A percentile compares a stretch with the other conserved stretches of the same genome.
These are phyloP conservation scores for Ophonus ardosiacus DNA, from an alignment of 2,888 invertebrate genomes.

Conservation along the genomic window DNA sequence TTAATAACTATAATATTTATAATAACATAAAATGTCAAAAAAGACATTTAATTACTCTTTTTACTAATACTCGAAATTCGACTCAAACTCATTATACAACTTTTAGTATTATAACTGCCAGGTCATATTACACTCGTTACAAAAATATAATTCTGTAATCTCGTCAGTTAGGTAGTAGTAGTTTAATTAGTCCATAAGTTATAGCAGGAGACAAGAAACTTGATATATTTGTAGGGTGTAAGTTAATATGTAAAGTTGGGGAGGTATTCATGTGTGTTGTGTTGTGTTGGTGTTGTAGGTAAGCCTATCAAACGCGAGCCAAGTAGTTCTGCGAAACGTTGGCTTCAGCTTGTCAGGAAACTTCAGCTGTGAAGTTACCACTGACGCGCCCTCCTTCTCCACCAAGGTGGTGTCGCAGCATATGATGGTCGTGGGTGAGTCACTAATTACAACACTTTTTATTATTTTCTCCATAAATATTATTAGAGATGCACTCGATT, in stretches of 20 bases:
- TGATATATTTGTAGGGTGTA: not conserved
- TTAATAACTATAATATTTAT: too few species aligned
- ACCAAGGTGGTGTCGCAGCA: conserved; percentile 82
- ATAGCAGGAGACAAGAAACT: not conserved
- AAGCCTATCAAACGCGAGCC: conserved; percentile 84
- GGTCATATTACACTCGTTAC: too few species aligned
- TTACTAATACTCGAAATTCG: too few species aligned
- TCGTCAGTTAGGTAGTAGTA: too few species aligned
- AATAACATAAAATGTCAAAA: too few species aligned
- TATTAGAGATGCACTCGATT: too few species aligned
- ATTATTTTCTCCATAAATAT: too few species aligned
- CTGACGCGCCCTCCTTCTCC: conserved; percentile 84
- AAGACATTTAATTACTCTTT: too few species aligned
- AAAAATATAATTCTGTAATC: too few species aligned
- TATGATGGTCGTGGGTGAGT: conserved; percentile 85
- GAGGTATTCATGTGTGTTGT: not conserved
- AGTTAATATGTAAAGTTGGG: conserved; percentile 11
- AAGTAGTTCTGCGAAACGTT: conserved; percentile 84
- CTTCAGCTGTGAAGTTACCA: conserved; percentile 89
- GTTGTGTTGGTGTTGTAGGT: conserved; percentile 77
- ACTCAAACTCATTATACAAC: too few species aligned
- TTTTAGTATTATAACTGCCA: too few species aligned
- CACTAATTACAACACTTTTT: not conserved
- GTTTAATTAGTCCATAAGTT: not conserved
- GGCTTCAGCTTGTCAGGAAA: conserved; percentile 85